These are phyloP conservation scores for Venustoraphidia nigricollis DNA, from an alignment of 2,888 invertebrate species.

Conservation along the genomic window DNA sequence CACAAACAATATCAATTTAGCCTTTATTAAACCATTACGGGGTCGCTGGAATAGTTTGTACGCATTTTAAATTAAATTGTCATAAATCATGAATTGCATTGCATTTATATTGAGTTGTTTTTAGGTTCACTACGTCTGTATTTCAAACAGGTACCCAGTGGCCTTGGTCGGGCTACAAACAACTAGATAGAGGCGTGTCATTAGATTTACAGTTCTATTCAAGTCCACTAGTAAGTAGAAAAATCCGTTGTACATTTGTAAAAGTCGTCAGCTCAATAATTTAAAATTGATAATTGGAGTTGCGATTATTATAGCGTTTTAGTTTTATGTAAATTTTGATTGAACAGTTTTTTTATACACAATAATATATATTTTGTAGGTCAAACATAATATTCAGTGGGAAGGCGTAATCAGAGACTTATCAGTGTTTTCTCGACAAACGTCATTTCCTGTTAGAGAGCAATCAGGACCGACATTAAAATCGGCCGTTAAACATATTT, in stretches of 20 bases:
- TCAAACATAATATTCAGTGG: slow-evolving; percentile 76
- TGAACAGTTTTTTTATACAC: background rate
- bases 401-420: slow-evolving; percentile 75
- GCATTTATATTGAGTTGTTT: slow-evolving; percentile 6
- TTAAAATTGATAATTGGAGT: background rate
- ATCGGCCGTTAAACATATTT: slow-evolving; percentile 68
- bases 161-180: slow-evolving; percentile 70
- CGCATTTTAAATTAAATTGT: slow-evolving; percentile 21
- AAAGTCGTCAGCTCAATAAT: no score
- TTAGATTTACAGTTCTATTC: slow-evolving; percentile 60
- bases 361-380: slow-evolving; percentile 26
- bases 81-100: background rate
- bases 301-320: background rate
- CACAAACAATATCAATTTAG: slow-evolving; percentile 64
- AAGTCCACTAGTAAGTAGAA: slow-evolving; percentile 32
- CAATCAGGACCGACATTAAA: slow-evolving; percentile 82
- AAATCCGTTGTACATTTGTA: background rate
- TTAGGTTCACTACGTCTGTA: slow-evolving; percentile 51
- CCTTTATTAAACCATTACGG: slow-evolving; percentile 72
- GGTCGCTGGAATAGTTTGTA: slow-evolving; percentile 47
- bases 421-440: slow-evolving; percentile 50
- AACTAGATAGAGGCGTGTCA: slow-evolving; percentile 61
- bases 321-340: background rate
- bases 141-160: slow-evolving; percentile 65
- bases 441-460: slow-evolving; percentile 76